Evolutionary conservation across 2,797 vertebrate species (phyloP), one percentile per base, ranked within the genome.

Genomic region (Hybognathus amarus): DNA sequence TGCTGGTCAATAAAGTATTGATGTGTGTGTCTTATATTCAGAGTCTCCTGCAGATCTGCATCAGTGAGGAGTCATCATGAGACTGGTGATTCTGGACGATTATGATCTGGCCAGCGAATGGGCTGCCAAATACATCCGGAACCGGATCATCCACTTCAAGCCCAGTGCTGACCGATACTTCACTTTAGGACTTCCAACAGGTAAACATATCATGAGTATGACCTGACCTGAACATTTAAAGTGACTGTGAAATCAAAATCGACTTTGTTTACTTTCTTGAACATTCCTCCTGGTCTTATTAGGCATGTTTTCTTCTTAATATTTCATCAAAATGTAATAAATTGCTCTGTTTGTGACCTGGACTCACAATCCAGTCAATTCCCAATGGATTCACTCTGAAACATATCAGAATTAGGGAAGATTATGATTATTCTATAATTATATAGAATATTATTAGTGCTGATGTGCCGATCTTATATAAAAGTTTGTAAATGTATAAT

Each of bases 81-180:
- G 95, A 90, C 92, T 96, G 82, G 95, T 96, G 82, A 99, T 99
- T 89, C 96, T 99, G 85, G 97, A 97, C 89, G 96, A 99, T 88
- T 99, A 99, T 91, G 96, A 97, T 71, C 92, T 96, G 93, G 96
- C 97, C 4, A 99, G 98, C 84, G 98, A 99, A 88, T 99, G 98
- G 98, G 97, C 98, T 89, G 98, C 98, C 61, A 99, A 98, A 87
- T 99, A 99, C 90, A 98, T 99, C 74, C 95, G 96, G 87, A 99
- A 99, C 92, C 96, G 95, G 90, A 97, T 99, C 85, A 88, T 98
- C 75, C 93, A 94, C 54, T 99, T 99, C 90, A 96, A 92, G 61
- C 96, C 98, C 12, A 96, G 95, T 1, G 96, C 97, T 54, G 94
- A 94, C 54, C 95, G 93, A 68, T 96, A 95, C 88, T 99, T 99